Percentiles rank a stretch among this genome's conserved stretches.
Conservation (phyloP, 1,140 invertebrate genomes). For the Choristoneura fumiferana region DNA sequence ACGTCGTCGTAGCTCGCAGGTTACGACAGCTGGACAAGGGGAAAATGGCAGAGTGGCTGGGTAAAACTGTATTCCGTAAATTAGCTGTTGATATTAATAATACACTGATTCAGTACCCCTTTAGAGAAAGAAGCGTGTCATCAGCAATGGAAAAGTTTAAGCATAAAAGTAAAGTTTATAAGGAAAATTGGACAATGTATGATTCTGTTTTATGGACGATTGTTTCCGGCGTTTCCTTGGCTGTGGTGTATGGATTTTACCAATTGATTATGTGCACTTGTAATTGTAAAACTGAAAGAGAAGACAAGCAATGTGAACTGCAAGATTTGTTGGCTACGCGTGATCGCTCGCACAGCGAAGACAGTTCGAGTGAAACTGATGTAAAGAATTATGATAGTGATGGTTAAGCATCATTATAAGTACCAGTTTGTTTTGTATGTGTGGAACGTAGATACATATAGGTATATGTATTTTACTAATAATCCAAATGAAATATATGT, state of each 20-base stretch:
- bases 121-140: conserved; percentile 30
- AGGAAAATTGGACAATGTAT: conserved; percentile 37
- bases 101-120: conserved; percentile 40
- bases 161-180: conserved; percentile 31
- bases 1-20: conserved; percentile 75
- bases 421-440: neutral
- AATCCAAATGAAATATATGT: too few species aligned
- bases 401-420: neutral
- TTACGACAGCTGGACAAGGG: conserved; percentile 78
- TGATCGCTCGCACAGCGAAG: neutral
- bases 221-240: conserved; percentile 30
- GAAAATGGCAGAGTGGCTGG: conserved; percentile 81
- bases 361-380: conserved; percentile 1
- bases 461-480: too few species aligned
- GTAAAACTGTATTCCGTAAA: conserved; percentile 78
- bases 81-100: conserved; percentile 78
- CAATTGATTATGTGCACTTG: conserved; percentile 32
- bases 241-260: conserved; percentile 33
- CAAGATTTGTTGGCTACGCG: conserved; percentile 4
- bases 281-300: conserved; percentile 22
- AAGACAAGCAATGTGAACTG: neutral
- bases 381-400: too few species aligned
- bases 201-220: conserved; percentile 44
- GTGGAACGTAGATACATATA: too few species aligned
- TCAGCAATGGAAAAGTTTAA: conserved; percentile 30